A percentile compares a stretch with the other conserved stretches of the same genome.
phyloP scores from a whole-genome alignment of 2,888 invertebrate species.

The Thereva unica region DNA sequence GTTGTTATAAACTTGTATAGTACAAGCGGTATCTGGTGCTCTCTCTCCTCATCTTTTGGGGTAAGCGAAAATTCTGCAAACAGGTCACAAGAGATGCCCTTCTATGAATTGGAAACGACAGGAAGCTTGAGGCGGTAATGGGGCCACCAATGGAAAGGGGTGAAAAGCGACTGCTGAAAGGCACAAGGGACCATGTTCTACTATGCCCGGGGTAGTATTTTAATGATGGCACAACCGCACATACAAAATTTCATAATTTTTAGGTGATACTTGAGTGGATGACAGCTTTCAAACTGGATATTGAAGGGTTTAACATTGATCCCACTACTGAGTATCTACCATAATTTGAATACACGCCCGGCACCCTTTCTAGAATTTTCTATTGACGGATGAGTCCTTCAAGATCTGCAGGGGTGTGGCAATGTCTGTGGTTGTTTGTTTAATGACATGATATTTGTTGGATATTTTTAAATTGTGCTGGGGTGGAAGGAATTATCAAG shows the following conservation, averaged over 20 bases:
- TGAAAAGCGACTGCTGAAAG: constrained; percentile 8
- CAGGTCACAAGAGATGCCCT: constrained; percentile 32
- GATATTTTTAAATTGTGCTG: too few species aligned
- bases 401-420: too few species aligned
- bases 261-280: too few species aligned
- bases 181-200: constrained; percentile 3
- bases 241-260: background rate
- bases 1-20: constrained; percentile 38
- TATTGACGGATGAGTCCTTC: too few species aligned
- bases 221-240: constrained; percentile 26
- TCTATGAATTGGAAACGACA: constrained; percentile 21
- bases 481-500: too few species aligned
- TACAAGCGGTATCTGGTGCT: constrained; percentile 1
- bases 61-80: constrained; percentile 21
- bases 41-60: constrained; percentile 9
- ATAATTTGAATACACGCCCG: too few species aligned
- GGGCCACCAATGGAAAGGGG: background rate
- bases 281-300: too few species aligned
- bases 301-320: too few species aligned
- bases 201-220: constrained; percentile 22
- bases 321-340: too few species aligned
- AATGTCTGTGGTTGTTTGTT: too few species aligned
- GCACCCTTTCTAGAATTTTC: too few species aligned
- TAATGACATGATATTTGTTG: too few species aligned
- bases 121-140: background rate